A percentile compares a stretch with the other conserved stretches of the same genome.
Evolutionary conservation across 2,888 invertebrate genomes (phyloP).

Genomic region (Pheosia gnoma): DNA sequence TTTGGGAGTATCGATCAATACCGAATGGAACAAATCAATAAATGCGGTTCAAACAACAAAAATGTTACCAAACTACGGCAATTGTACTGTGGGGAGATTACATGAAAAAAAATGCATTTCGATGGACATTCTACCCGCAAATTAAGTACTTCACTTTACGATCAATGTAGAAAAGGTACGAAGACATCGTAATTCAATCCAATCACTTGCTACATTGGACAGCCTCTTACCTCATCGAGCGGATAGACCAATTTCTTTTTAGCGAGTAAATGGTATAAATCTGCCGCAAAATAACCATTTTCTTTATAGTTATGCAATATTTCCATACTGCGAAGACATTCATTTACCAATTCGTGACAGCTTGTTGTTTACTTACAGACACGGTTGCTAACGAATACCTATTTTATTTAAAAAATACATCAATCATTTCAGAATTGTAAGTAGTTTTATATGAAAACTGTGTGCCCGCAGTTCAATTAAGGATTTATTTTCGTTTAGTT

Average conservation of each 20-base stretch:
- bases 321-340: slow-evolving; percentile 55
- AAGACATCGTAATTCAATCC: too few species aligned
- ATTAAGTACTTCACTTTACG: too few species aligned
- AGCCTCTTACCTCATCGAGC: slow-evolving; percentile 56
- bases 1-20: slow-evolving; percentile 2
- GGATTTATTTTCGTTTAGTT: too few species aligned
- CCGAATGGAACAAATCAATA: too few species aligned
- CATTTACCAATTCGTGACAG: slow-evolving; percentile 21
- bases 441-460: not conserved
- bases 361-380: slow-evolving; percentile 42
- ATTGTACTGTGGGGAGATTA: too few species aligned
- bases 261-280: slow-evolving; percentile 69
- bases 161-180: not conserved
- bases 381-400: slow-evolving; percentile 36
- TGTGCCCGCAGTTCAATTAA: too few species aligned
- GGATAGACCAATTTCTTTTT: slow-evolving; percentile 59
- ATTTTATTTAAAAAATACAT: slow-evolving; percentile 5
- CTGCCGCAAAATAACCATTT: slow-evolving; percentile 75
- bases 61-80: too few species aligned
- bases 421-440: not conserved
- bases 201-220: not conserved
- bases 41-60: too few species aligned
- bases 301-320: slow-evolving; percentile 70
- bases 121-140: too few species aligned
- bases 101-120: too few species aligned